Percentiles rank a stretch among this genome's conserved stretches.
Evolutionary conservation across 2,797 vertebrate genomes (phyloP).

Genomic region (Caiman crocodilus): DNA sequence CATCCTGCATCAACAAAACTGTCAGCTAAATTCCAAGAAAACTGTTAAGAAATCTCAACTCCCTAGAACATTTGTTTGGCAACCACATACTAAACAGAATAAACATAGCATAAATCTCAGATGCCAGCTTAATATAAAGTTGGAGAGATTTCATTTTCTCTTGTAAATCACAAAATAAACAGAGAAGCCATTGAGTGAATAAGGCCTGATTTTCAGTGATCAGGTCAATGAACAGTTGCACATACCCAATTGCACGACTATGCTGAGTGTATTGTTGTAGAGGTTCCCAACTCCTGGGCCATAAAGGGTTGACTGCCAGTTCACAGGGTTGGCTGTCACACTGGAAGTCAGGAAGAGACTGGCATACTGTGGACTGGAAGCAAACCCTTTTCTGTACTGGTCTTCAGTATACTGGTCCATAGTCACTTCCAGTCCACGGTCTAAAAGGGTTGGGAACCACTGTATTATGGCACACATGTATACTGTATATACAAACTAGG

Average conservation of each 20-base stretch:
- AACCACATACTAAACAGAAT: background rate
- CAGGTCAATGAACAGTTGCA: background rate
- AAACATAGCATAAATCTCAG: background rate
- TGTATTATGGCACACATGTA: too few species aligned
- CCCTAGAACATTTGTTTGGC: background rate
- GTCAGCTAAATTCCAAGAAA: background rate
- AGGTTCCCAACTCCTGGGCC: too few species aligned
- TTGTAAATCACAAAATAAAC: background rate
- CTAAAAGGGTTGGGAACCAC: too few species aligned
- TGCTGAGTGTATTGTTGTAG: too few species aligned
- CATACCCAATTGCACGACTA: background rate
- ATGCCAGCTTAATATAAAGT: background rate
- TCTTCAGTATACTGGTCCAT: too few species aligned
- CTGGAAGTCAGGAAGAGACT: too few species aligned
- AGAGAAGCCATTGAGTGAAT: background rate
- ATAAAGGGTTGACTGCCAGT: too few species aligned
- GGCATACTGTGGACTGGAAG: too few species aligned
- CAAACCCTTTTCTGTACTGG: too few species aligned
- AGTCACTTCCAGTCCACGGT: too few species aligned
- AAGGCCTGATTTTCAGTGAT: background rate
- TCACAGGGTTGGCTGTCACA: too few species aligned
- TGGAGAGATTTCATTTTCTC: background rate
- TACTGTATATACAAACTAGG: background rate
- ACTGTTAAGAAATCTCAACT: background rate
- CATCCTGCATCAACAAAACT: background rate